Percentiles rank a stretch among this genome's conserved stretches.
Evolutionary conservation across 1,140 invertebrate genomes (phyloP).

Genomic region (Homalodisca vitripennis): DNA sequence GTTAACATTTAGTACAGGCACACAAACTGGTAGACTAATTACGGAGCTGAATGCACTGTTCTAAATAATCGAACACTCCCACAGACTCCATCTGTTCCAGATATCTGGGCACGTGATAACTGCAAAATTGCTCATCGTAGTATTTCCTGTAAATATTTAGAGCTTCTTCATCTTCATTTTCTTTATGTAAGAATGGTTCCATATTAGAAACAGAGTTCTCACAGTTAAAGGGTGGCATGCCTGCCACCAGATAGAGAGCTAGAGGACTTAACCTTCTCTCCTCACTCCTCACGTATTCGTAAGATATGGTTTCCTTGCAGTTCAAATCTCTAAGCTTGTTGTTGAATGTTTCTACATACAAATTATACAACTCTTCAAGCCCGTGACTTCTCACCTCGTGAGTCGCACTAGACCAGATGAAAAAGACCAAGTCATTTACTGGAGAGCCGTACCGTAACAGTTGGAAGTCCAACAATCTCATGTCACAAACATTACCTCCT

Average conservation of each 20-base stretch:
- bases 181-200: not conserved
- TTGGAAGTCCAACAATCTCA: constrained; percentile 64
- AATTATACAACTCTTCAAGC: not conserved
- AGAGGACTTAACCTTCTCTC: not conserved
- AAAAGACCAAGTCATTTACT: constrained; percentile 57
- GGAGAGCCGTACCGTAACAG: constrained; percentile 54
- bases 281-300: not conserved
- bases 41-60: too few species aligned
- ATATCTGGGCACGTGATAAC: not conserved
- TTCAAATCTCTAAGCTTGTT: not conserved
- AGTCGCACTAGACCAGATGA: constrained; percentile 54
- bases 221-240: not conserved
- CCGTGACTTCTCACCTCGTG: not conserved
- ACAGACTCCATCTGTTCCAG: not conserved
- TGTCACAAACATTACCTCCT: constrained; percentile 48
- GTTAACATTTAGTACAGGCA: too few species aligned
- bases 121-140: not conserved
- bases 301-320: not conserved
- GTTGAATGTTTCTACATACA: not conserved
- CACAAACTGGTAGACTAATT: too few species aligned
- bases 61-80: not conserved
- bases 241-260: not conserved
- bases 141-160: not conserved
- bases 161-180: not conserved
- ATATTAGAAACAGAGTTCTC: not conserved